Conservation (phyloP, 2,888 invertebrate species). For the Platycheirus rosarum region DNA sequence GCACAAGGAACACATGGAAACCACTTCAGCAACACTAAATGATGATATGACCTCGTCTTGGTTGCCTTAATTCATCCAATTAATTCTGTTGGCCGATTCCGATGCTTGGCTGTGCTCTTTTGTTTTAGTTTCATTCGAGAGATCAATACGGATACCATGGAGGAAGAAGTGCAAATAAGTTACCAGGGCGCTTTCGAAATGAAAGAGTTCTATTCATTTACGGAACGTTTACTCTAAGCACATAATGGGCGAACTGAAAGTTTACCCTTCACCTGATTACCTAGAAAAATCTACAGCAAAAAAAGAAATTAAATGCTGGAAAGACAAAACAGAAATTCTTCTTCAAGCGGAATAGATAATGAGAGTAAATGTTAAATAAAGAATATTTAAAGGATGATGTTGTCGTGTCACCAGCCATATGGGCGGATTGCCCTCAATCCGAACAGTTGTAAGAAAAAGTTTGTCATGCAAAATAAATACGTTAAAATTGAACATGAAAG, state of each 20-base stretch:
- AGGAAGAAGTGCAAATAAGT: conserved; percentile 4
- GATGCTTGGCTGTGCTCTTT: conserved; percentile 37
- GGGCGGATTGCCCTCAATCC: conserved; percentile 5
- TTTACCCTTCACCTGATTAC: conserved; percentile 73
- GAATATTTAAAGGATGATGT: conserved; percentile 38
- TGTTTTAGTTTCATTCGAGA: conserved; percentile 52
- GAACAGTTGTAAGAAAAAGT: conserved; percentile 52
- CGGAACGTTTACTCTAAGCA: conserved; percentile 49
- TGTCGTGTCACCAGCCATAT: conserved; percentile 1
- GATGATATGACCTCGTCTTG: conserved; percentile 31
- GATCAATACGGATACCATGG: conserved; percentile 30
- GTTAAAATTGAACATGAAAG: too few relatives aligned
- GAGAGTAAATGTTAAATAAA: conserved; percentile 61
- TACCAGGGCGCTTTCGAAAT: not conserved
- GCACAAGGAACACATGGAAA: not conserved
- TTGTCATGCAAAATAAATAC: not conserved
- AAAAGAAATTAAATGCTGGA: conserved; percentile 20
- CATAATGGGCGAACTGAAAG: conserved; percentile 51
- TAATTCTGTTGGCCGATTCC: conserved; percentile 61
- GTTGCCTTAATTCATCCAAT: conserved; percentile 45
- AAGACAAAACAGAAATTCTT: conserved; percentile 31
- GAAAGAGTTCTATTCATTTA: conserved; percentile 38
- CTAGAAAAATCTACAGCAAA: conserved; percentile 52
- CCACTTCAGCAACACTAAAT: conserved; percentile 13
- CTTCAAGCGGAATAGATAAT: conserved; percentile 63